Evolutionary conservation across 2,113 vertebrate genomes (phyloP).

Genomic region (Dasypus novemcinctus): DNA sequence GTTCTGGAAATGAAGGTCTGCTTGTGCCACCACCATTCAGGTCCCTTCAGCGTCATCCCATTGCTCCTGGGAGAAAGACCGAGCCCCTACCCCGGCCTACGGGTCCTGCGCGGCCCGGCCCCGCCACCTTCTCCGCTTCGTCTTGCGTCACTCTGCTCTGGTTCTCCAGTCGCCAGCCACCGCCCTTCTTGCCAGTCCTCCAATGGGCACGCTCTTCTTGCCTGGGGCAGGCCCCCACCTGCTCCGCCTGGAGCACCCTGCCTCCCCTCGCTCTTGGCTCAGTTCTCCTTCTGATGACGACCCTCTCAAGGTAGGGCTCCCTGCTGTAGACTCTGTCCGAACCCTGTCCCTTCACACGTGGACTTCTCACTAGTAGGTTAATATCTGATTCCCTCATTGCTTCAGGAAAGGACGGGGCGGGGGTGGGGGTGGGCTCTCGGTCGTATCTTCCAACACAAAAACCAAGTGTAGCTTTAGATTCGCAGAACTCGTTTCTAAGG

Average conservation of each 20-base stretch:
- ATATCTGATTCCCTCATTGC: fast-evolving
- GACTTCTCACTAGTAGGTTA: not conserved
- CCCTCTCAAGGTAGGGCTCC: not conserved
- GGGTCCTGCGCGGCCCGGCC: not conserved
- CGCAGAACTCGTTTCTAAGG: not conserved
- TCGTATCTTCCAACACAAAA: not conserved
- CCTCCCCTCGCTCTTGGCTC: not conserved
- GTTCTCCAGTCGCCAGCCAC: not conserved
- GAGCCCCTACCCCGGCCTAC: not conserved
- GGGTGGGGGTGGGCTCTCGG: not conserved
- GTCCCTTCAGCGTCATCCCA: not conserved
- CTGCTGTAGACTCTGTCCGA: not conserved
- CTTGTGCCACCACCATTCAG: not conserved
- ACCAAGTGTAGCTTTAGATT: not conserved
- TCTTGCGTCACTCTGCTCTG: not conserved
- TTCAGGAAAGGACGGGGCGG: too few species aligned
- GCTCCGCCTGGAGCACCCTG: not conserved
- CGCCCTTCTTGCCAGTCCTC: not conserved
- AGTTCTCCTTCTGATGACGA: not conserved
- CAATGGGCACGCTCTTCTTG: not conserved
- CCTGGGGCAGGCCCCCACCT: not conserved
- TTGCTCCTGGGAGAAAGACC: not conserved
- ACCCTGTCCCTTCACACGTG: not conserved
- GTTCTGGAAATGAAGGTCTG: not conserved
- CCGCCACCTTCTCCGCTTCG: not conserved